A percentile compares a stretch with the other conserved stretches of the same genome.
Conservation (phyloP, 2,888 invertebrate genomes). For the Ligdia adustata region DNA sequence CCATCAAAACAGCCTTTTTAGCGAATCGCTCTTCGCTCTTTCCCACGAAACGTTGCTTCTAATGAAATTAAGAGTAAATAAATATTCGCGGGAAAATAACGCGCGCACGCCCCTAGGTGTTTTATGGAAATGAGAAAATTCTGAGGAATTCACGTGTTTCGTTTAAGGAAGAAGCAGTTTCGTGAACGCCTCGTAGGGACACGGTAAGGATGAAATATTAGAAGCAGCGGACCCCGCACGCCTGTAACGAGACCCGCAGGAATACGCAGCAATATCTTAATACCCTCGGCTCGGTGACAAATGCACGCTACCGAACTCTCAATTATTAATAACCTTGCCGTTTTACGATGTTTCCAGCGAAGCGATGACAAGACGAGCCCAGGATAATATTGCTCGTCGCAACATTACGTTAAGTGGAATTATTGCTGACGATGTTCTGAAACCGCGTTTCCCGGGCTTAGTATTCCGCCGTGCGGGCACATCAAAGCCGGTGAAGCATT, state of each 20-base stretch:
- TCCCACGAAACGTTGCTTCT: constrained; percentile 64
- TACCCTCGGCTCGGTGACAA: constrained; percentile 78
- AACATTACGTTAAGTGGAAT: constrained; percentile 60
- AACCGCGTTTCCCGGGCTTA: constrained; percentile 49
- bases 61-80: constrained; percentile 73
- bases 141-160: constrained; percentile 48
- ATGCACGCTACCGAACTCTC: constrained; percentile 76
- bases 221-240: constrained; percentile 66
- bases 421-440: constrained; percentile 61
- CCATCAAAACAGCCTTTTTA: constrained; percentile 76
- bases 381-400: constrained; percentile 57
- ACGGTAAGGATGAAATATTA: constrained; percentile 75
- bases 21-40: constrained; percentile 64
- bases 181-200: constrained; percentile 49
- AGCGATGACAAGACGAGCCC: constrained; percentile 64
- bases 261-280: constrained; percentile 82
- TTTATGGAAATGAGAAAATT: constrained; percentile 64
- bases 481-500: constrained; percentile 60
- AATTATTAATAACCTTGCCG: constrained; percentile 77
- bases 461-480: constrained; percentile 52
- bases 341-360: constrained; percentile 63
- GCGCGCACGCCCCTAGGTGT: constrained; percentile 46
- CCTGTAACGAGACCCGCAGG: constrained; percentile 78
- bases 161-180: constrained; percentile 43
- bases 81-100: constrained; percentile 44